Conservation (phyloP, 2,888 invertebrate genomes). For the Xestia ashworthii region DNA sequence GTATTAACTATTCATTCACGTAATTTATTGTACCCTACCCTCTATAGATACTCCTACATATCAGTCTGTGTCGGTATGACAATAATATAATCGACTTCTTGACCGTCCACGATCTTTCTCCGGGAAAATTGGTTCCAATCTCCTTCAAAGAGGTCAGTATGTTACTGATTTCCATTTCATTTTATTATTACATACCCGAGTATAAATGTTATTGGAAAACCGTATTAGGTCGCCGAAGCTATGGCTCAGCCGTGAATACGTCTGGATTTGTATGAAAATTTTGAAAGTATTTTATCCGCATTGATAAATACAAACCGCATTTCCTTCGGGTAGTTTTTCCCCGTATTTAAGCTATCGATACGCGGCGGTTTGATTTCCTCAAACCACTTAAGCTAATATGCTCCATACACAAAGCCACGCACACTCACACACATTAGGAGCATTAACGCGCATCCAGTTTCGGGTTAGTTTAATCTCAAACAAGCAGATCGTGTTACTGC, state of each 20-base stretch:
- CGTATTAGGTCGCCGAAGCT: slow-evolving; percentile 69
- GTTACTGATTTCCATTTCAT: slow-evolving; percentile 80
- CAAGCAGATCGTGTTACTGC: slow-evolving; percentile 78
- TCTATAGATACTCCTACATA: neutral
- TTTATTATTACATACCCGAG: slow-evolving; percentile 75
- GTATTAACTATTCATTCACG: slow-evolving; percentile 51
- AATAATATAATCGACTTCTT: slow-evolving; percentile 72
- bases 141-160: slow-evolving; percentile 78
- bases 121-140: slow-evolving; percentile 76
- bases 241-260: slow-evolving; percentile 63
- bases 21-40: slow-evolving; percentile 9
- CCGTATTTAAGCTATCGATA: slow-evolving; percentile 15
- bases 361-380: slow-evolving; percentile 26
- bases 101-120: slow-evolving; percentile 71
- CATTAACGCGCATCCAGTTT: slow-evolving; percentile 78
- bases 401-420: slow-evolving; percentile 41
- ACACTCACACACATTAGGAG: slow-evolving; percentile 60
- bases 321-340: slow-evolving; percentile 24
- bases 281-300: slow-evolving; percentile 37
- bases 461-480: slow-evolving; percentile 80
- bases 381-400: slow-evolving; percentile 44
- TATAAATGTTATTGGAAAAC: slow-evolving; percentile 75
- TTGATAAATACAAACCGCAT: slow-evolving; percentile 15
- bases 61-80: slow-evolving; percentile 59
- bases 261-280: slow-evolving; percentile 56